Evolutionary conservation across 1,140 invertebrate genomes (phyloP), one percentile per base, ranked within the genome.

Genomic region (Ganaspis sp.): DNA sequence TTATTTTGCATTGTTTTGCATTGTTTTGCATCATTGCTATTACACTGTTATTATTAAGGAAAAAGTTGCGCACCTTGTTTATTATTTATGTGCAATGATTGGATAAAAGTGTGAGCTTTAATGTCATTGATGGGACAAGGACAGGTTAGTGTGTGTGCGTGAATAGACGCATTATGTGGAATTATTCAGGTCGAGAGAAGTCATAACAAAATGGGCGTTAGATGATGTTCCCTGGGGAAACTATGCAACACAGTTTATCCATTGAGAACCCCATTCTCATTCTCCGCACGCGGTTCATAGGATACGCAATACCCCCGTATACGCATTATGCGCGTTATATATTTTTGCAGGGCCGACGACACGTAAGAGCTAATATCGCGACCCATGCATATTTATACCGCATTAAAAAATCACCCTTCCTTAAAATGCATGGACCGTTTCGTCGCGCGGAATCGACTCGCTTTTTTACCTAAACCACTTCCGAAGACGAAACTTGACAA

Each of bases 331-430:
- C 75, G 83, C 78, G 84, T 83, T 85, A 89, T 89, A 87, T 87
- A 89, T 90, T 86, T 85, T 88, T 84, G 81, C 73, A 58, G 74
- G 42, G 64, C 70, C 78, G 79, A 69, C 84, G 83, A 87, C 84
- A 87, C 85, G 86, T 90, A 90, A 90, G 88, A 89, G 89, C 90
- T 90, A 90, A 91, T 91, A 90, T 89, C 88, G 81, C 82, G 83
- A 83, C 82, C 89, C 87, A 91, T 91, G 88, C 89, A 91, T 91
- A 91, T 91, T 91, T 90, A 91, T 91, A 90, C 87, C 85, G 81
- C 90, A 91, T 91, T 91, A 90, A 90, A 84, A 91, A 90, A 89
- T 89, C 88, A 85, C 85, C 86, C 86, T 89, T 82, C 88, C 88
- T 90, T 89, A 89, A 89, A 90, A 90, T 89, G 89, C 88, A 88